Base-by-base conservation (phyloP, 2,113 vertebrate genomes). In the Urocitellus parryii region DNA sequence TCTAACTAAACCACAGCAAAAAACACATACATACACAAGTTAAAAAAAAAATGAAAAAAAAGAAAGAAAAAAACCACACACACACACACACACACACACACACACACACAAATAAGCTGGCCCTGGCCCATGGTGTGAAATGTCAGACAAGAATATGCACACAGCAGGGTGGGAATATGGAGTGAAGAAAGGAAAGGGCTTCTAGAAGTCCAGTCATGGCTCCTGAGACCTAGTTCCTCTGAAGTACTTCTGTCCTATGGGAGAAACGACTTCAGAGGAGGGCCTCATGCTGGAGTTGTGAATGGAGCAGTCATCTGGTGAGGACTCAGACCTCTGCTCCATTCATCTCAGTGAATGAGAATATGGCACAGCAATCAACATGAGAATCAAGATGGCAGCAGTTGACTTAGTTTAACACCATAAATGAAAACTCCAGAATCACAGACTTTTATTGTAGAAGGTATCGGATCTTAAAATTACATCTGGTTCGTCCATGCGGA, bases 1-100 rank as follows among this genome's bases (percentile, higher is more conserved):
- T 87, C 45, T 89, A 32, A 82, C 34, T 39, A 88, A 27, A 96
- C 72, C 58, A 92, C 51, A n/a, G 76, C 76, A 78, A 83, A 88
- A 61, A 45, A 90, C 80, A 95, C 25, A 63, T 27, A 95, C 39
- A 77, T 7, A 97, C 39, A 93, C 74, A 96, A 63, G 0, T 16
- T 16, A 90, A 45, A 58, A 51, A 48, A 61, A 20, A 90, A 51
- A 58, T 8, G 8, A 45, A 45, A 45, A 45, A 45, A 45, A 45
- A 1, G 2, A 45, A 42, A 4, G 9, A 9, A 45, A 45, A 45
- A 45, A 45, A 45, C 45, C 45, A 45, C 45, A 45, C 45, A 45
- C 45, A 42, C 42, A 42, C 42, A 42, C 42, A 45, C 42, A 45
- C 42, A 45, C 45, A 45, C 45, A 45, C 42, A 45, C 45, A 45